A percentile compares a stretch with the other conserved stretches of the same genome.
Conservation (phyloP, 2,113 vertebrate species). For the Syngnathus typhle region DNA sequence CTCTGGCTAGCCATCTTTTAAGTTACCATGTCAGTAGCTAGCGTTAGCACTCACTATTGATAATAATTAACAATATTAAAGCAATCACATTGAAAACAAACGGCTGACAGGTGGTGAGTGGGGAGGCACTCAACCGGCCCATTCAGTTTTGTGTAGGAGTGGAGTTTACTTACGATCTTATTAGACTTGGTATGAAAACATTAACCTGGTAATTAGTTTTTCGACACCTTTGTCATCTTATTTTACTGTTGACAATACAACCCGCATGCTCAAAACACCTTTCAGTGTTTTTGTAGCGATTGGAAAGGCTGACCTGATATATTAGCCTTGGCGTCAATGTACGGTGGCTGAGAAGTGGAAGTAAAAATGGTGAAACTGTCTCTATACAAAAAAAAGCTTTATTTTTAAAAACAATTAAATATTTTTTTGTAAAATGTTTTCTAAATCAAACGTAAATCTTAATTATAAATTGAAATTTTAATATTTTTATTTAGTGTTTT, state of each 20-base stretch:
- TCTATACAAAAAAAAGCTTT: too few relatives aligned
- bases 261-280: too few relatives aligned
- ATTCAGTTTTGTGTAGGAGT: neutral
- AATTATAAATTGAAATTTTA: too few relatives aligned
- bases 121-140: neutral
- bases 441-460: too few relatives aligned
- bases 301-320: neutral
- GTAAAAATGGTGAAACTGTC: too few relatives aligned
- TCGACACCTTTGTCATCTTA: neutral
- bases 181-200: neutral
- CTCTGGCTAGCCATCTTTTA: slow-evolving; percentile 27
- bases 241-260: neutral
- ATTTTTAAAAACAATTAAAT: too few relatives aligned
- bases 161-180: neutral
- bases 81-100: neutral
- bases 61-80: neutral
- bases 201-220: neutral
- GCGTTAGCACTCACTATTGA: neutral
- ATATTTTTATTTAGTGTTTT: too few relatives aligned
- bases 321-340: neutral
- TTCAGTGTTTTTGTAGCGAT: neutral
- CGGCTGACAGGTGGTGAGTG: neutral
- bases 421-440: too few relatives aligned
- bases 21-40: neutral
- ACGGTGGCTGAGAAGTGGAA: neutral